Conservation (phyloP, 2,888 invertebrate genomes). For the Oxyteleia sp. region DNA sequence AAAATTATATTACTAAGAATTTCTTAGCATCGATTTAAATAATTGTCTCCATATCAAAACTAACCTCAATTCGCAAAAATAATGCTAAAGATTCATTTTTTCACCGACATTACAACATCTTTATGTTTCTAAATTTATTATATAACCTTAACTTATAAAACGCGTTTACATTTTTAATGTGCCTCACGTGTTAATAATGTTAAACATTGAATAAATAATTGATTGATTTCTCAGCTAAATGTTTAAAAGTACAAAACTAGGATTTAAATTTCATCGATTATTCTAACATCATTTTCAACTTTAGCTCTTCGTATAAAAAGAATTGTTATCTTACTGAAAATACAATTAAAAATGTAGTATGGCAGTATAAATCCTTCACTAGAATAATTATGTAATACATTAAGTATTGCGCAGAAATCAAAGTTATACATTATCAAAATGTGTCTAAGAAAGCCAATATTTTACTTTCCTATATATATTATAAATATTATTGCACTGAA, state of each 20-base stretch:
- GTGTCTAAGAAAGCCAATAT: not conserved
- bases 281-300: too few species aligned
- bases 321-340: not conserved
- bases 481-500: constrained; percentile 26
- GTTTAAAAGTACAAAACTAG: not conserved
- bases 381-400: not conserved
- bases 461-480: not conserved
- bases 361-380: constrained; percentile 2
- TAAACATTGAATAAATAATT: not conserved
- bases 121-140: too few species aligned
- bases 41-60: too few species aligned
- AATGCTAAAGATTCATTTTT: too few species aligned
- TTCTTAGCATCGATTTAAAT: too few species aligned
- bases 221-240: not conserved
- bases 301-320: too few species aligned
- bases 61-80: too few species aligned
- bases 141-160: not conserved
- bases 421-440: not conserved
- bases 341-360: not conserved
- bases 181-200: not conserved
- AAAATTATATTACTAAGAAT: too few species aligned
- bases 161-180: not conserved
- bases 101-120: too few species aligned
- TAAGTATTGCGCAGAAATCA: not conserved
- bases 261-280: too few species aligned